Evolutionary conservation across 2,888 invertebrate species (phyloP).

Genomic region (Drosophila incognita): DNA sequence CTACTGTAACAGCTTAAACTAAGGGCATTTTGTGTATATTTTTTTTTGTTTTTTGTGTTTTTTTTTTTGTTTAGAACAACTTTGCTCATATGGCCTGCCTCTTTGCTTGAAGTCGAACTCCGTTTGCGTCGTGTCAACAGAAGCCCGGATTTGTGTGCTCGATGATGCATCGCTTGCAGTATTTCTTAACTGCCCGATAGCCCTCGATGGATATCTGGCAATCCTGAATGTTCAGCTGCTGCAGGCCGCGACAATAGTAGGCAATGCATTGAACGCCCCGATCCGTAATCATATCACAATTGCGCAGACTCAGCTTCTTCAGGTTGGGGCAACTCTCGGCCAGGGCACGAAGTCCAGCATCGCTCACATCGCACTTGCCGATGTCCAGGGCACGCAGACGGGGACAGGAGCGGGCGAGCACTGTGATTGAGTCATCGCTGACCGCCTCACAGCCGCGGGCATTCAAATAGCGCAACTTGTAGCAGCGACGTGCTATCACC

Average conservation of each 20-base stretch:
- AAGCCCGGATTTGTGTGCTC: constrained; percentile 98
- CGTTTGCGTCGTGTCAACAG: constrained; percentile 86
- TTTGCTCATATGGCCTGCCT: constrained; percentile 76
- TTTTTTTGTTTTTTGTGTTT: constrained; percentile 8
- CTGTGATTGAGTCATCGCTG: constrained; percentile 96
- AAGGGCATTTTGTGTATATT: constrained; percentile 21
- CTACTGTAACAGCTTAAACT: constrained; percentile 29
- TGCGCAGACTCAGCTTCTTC: constrained; percentile 94
- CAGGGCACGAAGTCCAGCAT: constrained; percentile 93
- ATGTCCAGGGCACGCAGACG: constrained; percentile 94
- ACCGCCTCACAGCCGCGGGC: constrained; percentile 96
- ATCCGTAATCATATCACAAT: constrained; percentile 96
- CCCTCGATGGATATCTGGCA: constrained; percentile 95
- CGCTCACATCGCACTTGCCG: constrained; percentile 97
- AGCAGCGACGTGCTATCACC: constrained; percentile 94
- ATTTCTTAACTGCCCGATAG: constrained; percentile 95
- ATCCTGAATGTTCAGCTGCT: constrained; percentile 96
- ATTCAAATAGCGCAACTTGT: constrained; percentile 95
- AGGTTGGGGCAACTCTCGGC: constrained; percentile 96
- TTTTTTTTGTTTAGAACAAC: constrained; percentile 55
- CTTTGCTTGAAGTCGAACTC: constrained; percentile 56
- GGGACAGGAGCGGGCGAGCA: constrained; percentile 93
- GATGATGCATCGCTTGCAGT: constrained; percentile 96
- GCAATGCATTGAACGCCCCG: constrained; percentile 94
- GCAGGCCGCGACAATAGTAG: constrained; percentile 94